phyloP scores from a whole-genome alignment of 2,888 invertebrate genomes.

The Sphaerophoria rueppellii region DNA sequence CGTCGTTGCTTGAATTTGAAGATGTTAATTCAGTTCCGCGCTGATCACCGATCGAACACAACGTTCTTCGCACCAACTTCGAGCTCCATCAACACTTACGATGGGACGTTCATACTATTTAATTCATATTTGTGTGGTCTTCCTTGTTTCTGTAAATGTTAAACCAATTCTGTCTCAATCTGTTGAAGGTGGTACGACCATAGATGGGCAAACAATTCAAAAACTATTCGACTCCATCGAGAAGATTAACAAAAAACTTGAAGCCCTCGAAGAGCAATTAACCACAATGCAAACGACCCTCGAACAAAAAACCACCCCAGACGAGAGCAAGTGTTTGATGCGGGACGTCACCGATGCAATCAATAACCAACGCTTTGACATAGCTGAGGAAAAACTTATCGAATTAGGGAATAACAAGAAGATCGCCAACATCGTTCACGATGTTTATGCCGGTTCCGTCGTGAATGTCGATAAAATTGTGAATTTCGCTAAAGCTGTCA shows the following conservation, averaged over 20 bases:
- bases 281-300: conserved; percentile 25
- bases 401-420: conserved; percentile 9
- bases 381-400: conserved; percentile 42
- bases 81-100: too few species aligned
- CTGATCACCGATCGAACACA: too few species aligned
- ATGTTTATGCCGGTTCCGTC: conserved; percentile 28
- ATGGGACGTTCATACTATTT: too few species aligned
- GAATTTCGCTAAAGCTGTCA: conserved; percentile 20
- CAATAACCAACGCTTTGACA: not conserved
- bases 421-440: conserved; percentile 33
- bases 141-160: too few species aligned
- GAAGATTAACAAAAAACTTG: conserved; percentile 27
- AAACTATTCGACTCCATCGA: conserved; percentile 36
- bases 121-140: too few species aligned
- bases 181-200: too few species aligned
- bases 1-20: too few species aligned
- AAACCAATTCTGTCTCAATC: too few species aligned
- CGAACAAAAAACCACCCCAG: conserved; percentile 22
- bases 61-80: too few species aligned
- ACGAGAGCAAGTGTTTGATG: conserved; percentile 36
- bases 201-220: not conserved
- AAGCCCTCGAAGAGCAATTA: conserved; percentile 22
- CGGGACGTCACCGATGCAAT: conserved; percentile 46
- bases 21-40: too few species aligned
- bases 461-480: conserved; percentile 33